These are phyloP conservation scores for Melipona beecheii DNA, from an alignment of 2,888 invertebrate genomes.

Conservation along the genomic window DNA sequence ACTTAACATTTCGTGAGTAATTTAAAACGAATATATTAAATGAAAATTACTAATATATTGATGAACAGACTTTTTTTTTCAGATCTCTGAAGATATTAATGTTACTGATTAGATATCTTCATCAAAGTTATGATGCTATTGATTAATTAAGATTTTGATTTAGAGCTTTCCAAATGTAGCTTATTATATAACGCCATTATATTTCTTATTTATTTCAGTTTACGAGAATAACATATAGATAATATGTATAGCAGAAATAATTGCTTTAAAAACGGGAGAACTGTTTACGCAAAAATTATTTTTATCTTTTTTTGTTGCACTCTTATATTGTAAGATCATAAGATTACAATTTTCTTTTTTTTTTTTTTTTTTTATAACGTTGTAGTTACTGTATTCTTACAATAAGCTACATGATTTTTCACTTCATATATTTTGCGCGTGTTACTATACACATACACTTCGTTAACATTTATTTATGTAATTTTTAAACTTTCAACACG, in stretches of 20 bases:
- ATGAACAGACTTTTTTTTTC: neutral
- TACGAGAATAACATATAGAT: slow-evolving; percentile 59
- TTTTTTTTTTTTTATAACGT: slow-evolving; percentile 18
- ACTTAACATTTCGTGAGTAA: slow-evolving; percentile 35
- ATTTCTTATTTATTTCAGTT: slow-evolving; percentile 64
- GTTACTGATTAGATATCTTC: slow-evolving; percentile 25
- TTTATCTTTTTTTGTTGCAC: slow-evolving; percentile 49
- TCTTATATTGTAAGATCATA: slow-evolving; percentile 48
- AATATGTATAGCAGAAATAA: slow-evolving; percentile 20
- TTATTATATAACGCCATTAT: slow-evolving; percentile 53
- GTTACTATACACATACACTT: slow-evolving; percentile 29
- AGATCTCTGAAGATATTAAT: slow-evolving; percentile 25
- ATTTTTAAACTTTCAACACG: slow-evolving; percentile 29
- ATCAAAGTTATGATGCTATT: slow-evolving; percentile 42
- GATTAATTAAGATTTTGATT: slow-evolving; percentile 55
- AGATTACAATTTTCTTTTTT: slow-evolving; percentile 26
- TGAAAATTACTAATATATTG: slow-evolving; percentile 21
- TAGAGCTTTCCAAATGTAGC: slow-evolving; percentile 40
- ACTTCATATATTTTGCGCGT: slow-evolving; percentile 41
- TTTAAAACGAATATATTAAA: slow-evolving; percentile 12
- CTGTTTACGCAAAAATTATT: slow-evolving; percentile 57
- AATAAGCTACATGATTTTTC: slow-evolving; percentile 33
- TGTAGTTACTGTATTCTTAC: slow-evolving; percentile 37
- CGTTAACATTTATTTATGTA: slow-evolving; percentile 50
- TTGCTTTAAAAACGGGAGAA: slow-evolving; percentile 50